Evolutionary conservation across 2,888 invertebrate genomes (phyloP).

Genomic region (Lordiphosa andalusiaca): DNA sequence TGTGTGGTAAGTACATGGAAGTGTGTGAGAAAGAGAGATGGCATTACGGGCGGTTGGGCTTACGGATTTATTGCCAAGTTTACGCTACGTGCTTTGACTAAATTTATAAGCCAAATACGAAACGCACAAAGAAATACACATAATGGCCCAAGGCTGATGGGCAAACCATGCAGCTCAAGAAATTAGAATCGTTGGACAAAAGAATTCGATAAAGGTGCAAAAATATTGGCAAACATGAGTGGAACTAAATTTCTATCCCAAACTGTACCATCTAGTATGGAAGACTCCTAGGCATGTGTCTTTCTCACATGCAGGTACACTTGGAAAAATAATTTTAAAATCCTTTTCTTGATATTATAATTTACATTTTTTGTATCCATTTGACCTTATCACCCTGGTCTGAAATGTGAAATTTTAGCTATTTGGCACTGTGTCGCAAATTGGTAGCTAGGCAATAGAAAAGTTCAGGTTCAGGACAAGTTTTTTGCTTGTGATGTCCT

Average conservation of each 20-base stretch:
- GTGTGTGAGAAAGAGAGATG: constrained; percentile 7
- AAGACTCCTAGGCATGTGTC: not conserved
- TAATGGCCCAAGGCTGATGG: constrained; percentile 23
- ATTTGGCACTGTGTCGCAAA: too few relatives aligned
- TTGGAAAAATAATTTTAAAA: too few relatives aligned
- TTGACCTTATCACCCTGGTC: too few relatives aligned
- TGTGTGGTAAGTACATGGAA: constrained; percentile 6
- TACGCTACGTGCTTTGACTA: constrained; percentile 79
- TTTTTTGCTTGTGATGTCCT: too few relatives aligned
- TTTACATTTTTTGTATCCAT: too few relatives aligned
- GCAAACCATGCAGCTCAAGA: constrained; percentile 36
- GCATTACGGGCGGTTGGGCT: constrained; percentile 39
- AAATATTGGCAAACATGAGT: not conserved
- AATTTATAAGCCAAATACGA: constrained; percentile 71
- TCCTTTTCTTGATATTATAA: too few relatives aligned
- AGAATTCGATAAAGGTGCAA: not conserved
- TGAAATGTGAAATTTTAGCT: too few relatives aligned
- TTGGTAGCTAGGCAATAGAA: too few relatives aligned
- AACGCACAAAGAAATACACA: constrained; percentile 34
- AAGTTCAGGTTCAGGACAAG: too few relatives aligned
- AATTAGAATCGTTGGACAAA: constrained; percentile 33
- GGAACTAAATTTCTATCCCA: not conserved
- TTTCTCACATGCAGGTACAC: too few relatives aligned
- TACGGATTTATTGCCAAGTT: constrained; percentile 73
- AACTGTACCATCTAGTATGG: not conserved